Percentiles rank a stretch among this genome's conserved stretches.
Conservation (phyloP, 2,797 vertebrate species). For the Columba guinea region DNA sequence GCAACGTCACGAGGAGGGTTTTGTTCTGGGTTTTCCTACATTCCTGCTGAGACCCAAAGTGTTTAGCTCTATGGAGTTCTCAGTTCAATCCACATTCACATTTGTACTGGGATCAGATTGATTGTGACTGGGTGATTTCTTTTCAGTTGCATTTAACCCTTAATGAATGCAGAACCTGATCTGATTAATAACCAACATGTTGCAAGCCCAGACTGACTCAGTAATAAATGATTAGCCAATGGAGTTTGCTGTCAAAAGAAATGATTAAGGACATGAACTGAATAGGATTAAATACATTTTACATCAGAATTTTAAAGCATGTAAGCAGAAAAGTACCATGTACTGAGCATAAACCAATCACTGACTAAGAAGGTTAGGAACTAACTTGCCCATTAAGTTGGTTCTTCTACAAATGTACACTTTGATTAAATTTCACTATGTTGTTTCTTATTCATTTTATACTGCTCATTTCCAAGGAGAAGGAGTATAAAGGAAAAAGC, state of each 20-base stretch:
- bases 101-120: not conserved
- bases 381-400: not conserved
- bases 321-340: not conserved
- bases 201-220: not conserved
- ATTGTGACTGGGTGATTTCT: not conserved
- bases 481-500: not conserved
- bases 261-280: conserved; percentile 15
- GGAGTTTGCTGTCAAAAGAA: conserved; percentile 32
- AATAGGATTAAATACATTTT: not conserved
- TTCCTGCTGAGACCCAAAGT: not conserved
- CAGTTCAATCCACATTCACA: not conserved
- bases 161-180: not conserved
- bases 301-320: conserved; percentile 9
- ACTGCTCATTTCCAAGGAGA: not conserved
- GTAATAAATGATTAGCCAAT: conserved; percentile 37
- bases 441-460: not conserved
- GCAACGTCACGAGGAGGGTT: not conserved
- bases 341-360: not conserved
- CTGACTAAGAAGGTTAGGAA: not conserved
- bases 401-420: not conserved
- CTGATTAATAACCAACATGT: conserved; percentile 28
- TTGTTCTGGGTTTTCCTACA: not conserved
- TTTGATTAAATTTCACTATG: not conserved
- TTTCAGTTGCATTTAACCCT: not conserved
- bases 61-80: not conserved